A percentile compares a stretch with the other conserved stretches of the same genome.
These are phyloP conservation scores for Rhinopomastus cyanomelas DNA, from an alignment of 2,113 vertebrate species.

Conservation along the genomic window DNA sequence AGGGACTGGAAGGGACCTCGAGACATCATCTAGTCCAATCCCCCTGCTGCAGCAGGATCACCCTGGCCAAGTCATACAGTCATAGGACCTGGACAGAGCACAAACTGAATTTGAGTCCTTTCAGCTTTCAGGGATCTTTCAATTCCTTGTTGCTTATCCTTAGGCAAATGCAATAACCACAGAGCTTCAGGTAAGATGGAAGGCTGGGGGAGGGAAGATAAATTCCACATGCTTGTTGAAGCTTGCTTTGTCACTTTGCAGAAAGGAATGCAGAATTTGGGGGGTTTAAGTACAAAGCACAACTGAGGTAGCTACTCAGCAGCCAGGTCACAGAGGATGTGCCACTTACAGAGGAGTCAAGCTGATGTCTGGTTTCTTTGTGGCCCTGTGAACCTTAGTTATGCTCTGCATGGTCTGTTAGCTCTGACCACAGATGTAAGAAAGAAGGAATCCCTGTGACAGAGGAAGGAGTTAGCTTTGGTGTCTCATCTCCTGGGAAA, in stretches of 20 bases:
- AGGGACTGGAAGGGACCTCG: too few species aligned
- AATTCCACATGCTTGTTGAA: slow-evolving; percentile 6
- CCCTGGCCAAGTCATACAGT: too few species aligned
- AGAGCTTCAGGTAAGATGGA: background rate
- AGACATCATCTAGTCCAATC: too few species aligned
- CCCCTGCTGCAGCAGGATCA: too few species aligned
- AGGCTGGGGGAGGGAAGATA: background rate
- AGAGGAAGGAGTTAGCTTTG: background rate
- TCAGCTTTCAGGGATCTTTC: background rate
- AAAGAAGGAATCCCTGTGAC: background rate
- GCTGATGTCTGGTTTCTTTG: background rate
- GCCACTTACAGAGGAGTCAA: background rate
- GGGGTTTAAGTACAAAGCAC: background rate
- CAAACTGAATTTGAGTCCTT: background rate
- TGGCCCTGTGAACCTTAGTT: background rate
- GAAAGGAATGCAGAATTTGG: background rate
- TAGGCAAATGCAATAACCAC: background rate
- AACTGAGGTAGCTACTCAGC: background rate
- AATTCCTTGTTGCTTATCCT: background rate
- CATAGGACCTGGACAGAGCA: background rate
- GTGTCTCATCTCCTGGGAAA: background rate
- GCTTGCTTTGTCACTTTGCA: background rate
- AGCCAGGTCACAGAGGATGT: background rate
- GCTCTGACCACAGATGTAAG: background rate
- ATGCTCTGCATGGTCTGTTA: background rate